Evolutionary conservation across 2,888 invertebrate species (phyloP).

Genomic region (Polydesmus complanatus): DNA sequence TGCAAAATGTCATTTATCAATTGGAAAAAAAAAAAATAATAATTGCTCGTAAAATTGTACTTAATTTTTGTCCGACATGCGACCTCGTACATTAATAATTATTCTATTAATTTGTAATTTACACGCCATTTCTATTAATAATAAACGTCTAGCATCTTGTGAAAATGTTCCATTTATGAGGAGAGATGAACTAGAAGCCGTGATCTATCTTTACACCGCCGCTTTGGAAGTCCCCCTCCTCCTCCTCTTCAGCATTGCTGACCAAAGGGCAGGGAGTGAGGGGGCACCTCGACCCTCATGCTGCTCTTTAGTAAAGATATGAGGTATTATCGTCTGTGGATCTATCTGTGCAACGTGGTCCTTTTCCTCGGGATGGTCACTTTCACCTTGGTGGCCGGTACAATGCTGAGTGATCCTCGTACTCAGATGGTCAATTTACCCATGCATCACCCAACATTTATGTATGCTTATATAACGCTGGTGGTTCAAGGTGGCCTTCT

Average conservation of each 20-base stretch:
- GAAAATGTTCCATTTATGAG: no score
- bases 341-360: slow-evolving; percentile 81
- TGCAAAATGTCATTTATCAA: no score
- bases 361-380: slow-evolving; percentile 67
- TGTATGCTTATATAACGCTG: slow-evolving; percentile 70
- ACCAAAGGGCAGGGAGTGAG: slow-evolving; percentile 6
- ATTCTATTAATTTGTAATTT: no score
- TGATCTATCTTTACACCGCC: no score
- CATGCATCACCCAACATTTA: slow-evolving; percentile 63
- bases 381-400: slow-evolving; percentile 57
- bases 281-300: slow-evolving; percentile 36
- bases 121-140: no score
- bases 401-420: slow-evolving; percentile 33
- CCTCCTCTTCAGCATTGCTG: not conserved
- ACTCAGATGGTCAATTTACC: slow-evolving; percentile 24
- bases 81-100: no score
- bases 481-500: slow-evolving; percentile 54
- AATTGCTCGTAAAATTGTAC: no score
- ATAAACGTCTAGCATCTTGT: no score
- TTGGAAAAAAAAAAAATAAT: no score
- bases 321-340: slow-evolving; percentile 56
- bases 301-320: slow-evolving; percentile 28
- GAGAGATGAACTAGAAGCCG: no score
- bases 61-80: no score
- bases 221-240: not conserved